Evolutionary conservation across 1,140 invertebrate species (phyloP).

Genomic region (Lordiphosa mommai): DNA sequence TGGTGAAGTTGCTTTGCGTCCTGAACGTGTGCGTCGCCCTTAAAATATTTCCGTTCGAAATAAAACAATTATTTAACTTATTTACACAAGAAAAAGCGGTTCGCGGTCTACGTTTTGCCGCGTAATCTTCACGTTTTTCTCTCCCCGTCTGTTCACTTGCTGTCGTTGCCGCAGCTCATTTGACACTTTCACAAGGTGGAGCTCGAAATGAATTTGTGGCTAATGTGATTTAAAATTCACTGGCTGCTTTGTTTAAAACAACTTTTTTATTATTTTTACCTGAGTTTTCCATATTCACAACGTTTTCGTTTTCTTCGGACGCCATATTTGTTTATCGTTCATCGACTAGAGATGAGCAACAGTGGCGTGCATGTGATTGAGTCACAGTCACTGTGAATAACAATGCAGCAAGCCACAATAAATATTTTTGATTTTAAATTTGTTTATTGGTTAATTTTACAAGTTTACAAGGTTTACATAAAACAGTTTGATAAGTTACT

Average conservation of each 20-base stretch:
- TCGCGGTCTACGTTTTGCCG: conserved; percentile 26
- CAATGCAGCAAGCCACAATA: too few relatives aligned
- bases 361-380: not conserved
- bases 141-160: not conserved
- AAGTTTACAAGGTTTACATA: too few relatives aligned
- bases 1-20: conserved; percentile 44
- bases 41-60: conserved; percentile 6
- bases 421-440: too few relatives aligned
- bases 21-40: conserved; percentile 72
- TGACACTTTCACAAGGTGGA: not conserved
- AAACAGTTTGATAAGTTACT: too few relatives aligned
- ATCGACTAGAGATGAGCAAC: conserved; percentile 4
- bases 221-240: conserved; percentile 6
- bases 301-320: conserved; percentile 68
- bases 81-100: conserved; percentile 18
- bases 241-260: not conserved
- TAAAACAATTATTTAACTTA: not conserved
- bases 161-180: not conserved
- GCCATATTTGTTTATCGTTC: conserved; percentile 58
- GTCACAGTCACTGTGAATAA: not conserved
- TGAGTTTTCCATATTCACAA: conserved; percentile 51
- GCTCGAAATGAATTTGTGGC: not conserved
- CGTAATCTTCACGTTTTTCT: conserved; percentile 39
- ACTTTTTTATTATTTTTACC: conserved; percentile 41
- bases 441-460: too few relatives aligned